A percentile compares a stretch with the other conserved stretches of the same genome.
Conservation (phyloP, 2,113 vertebrate species). For the Henicopernis longicauda region DNA sequence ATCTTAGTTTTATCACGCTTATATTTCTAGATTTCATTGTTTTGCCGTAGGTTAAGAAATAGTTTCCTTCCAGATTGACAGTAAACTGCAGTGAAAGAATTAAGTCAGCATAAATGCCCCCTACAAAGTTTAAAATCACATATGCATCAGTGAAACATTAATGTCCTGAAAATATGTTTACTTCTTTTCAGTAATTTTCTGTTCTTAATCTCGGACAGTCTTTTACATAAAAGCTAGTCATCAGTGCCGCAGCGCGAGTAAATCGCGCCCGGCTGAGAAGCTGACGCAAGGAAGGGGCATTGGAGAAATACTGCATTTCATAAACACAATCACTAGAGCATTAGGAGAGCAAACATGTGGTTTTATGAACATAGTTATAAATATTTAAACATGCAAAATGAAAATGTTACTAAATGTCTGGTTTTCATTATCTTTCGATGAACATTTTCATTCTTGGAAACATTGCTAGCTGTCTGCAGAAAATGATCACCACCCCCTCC, state of each 20-base stretch:
- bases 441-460: constrained; percentile 66
- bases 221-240: neutral
- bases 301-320: constrained; percentile 74
- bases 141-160: neutral
- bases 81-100: neutral
- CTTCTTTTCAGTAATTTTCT: constrained; percentile 19
- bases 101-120: neutral
- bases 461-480: constrained; percentile 52
- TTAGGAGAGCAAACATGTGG: constrained; percentile 69
- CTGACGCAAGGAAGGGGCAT: constrained; percentile 32
- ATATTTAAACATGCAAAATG: constrained; percentile 78
- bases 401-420: constrained; percentile 76
- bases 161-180: neutral
- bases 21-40: neutral
- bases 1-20: neutral
- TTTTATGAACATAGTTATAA: constrained; percentile 73
- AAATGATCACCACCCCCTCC: neutral
- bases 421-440: constrained; percentile 70
- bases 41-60: neutral
- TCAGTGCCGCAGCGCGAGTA: neutral
- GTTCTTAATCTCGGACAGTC: neutral
- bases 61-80: neutral
- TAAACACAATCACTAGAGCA: constrained; percentile 66
- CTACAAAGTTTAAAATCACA: neutral
- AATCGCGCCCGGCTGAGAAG: constrained; percentile 17